Conservation (phyloP, 2,113 vertebrate species). For the Gymnarchus niloticus region DNA sequence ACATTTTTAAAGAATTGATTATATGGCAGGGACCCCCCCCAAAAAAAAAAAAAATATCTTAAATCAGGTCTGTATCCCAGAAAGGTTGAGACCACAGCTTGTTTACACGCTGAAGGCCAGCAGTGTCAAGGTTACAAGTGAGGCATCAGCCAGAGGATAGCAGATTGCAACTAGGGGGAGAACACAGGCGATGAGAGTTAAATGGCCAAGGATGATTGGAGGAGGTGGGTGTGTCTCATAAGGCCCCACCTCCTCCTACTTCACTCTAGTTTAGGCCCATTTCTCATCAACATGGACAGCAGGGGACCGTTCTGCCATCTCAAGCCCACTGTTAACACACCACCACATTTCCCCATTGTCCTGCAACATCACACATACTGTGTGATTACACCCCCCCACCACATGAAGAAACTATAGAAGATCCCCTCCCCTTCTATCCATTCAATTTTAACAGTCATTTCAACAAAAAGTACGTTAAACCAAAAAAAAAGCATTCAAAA, state of each 20-base stretch:
- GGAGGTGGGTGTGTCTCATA: neutral
- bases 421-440: conserved; percentile 53
- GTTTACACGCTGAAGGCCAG: neutral
- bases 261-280: neutral
- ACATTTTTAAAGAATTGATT: conserved; percentile 28
- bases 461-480: conserved; percentile 72
- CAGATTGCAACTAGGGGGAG: neutral
- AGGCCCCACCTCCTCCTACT: neutral
- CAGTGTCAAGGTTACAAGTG: neutral
- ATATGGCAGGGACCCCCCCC: neutral
- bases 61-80: neutral
- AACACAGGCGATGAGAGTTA: neutral
- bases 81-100: neutral
- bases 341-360: too few relatives aligned
- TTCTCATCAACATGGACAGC: neutral
- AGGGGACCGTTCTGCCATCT: neutral
- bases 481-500: conserved; percentile 49
- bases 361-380: too few relatives aligned
- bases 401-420: conserved; percentile 38
- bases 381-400: conserved; percentile 43
- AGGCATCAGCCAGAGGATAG: neutral
- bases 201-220: neutral
- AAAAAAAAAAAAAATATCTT: neutral
- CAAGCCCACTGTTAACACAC: too few relatives aligned
- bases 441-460: conserved; percentile 52